Base-by-base conservation (phyloP, 1,140 invertebrate genomes). In the Hypsibius dujardini region DNA sequence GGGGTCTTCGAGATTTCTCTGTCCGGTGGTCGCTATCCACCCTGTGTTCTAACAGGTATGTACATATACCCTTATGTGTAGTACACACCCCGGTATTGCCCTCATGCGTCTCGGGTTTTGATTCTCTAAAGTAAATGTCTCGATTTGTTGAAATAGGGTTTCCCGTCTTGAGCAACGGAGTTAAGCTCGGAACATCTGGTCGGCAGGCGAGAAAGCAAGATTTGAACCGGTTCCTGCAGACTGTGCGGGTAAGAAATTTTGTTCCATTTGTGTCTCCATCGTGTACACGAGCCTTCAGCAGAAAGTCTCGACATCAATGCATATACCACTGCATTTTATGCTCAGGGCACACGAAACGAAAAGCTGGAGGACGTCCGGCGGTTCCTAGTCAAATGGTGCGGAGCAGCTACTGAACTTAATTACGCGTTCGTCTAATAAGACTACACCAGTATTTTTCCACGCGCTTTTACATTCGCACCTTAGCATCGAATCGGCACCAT, bases 321-420 rank as follows among this genome's bases (percentile, higher is more conserved):
- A 14, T 42, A 14, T 7, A 14, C n/a, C n/a, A 14, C 50, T 56
- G 28, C 28, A 56, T 70, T 2, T 3, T 69, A 70, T 67, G 73
- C 76, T 40, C 72, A 81, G 80, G 79, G 81, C 2, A 80, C 80
- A 2, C 80, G 81, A 74, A 80, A 78, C 67, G 71, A 77, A 47
- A 82, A 84, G 72, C 79, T 89, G 2, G 85, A 87, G 69, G 88
- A 90, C 79, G 83, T 89, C 42, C 78, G 90, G 2, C 82, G 81
- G 72, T 92, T 91, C 77, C 84, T 90, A 47, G 84, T 84, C 60
- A 83, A 86, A 67, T 91, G 88, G 89, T 88, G 87, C 78, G 89
- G 89, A 1, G 77, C 80, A 2, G 76, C 78, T 28, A 77, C 80
- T 2, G 80, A 78, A 72, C 77, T 79, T 28, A 80, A 76, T 70